Conservation (phyloP, 2,113 vertebrate species). For the Clarias batrachus region DNA sequence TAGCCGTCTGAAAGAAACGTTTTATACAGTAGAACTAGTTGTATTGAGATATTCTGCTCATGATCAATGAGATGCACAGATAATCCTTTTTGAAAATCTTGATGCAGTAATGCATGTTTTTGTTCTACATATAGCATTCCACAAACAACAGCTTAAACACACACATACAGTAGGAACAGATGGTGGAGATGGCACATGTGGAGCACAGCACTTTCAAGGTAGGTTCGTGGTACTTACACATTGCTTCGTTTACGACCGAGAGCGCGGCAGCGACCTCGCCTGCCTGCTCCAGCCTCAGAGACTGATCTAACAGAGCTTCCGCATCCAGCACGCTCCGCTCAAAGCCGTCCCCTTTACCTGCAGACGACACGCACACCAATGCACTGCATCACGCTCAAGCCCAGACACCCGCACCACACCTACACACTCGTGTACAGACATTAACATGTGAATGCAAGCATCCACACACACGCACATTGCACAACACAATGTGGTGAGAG, state of each 20-base stretch:
- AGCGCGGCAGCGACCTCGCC: conserved; percentile 89
- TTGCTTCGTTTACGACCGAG: conserved; percentile 91
- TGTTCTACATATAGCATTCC: not conserved
- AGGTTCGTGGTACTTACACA: conserved; percentile 87
- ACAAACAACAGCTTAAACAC: not conserved
- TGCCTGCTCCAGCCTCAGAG: conserved; percentile 88
- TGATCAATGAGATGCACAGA: not conserved
- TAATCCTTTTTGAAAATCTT: not conserved
- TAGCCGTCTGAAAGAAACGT: not conserved
- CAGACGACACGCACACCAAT: conserved; percentile 64
- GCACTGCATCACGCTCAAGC: conserved; percentile 37
- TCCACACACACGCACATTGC: not conserved
- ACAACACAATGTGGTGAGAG: not conserved
- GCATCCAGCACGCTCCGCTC: conserved; percentile 90
- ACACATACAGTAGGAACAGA: not conserved
- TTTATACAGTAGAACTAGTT: not conserved
- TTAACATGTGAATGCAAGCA: not conserved
- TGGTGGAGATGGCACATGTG: not conserved
- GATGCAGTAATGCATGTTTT: not conserved
- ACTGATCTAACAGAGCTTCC: conserved; percentile 91
- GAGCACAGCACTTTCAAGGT: conserved; percentile 34
- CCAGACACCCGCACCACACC: conserved; percentile 21
- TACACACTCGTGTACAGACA: conserved; percentile 1
- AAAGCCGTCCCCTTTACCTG: conserved; percentile 89
- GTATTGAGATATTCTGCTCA: not conserved